These are phyloP conservation scores for Manis javanica DNA, from an alignment of 2,797 vertebrate genomes.

Conservation along the genomic window DNA sequence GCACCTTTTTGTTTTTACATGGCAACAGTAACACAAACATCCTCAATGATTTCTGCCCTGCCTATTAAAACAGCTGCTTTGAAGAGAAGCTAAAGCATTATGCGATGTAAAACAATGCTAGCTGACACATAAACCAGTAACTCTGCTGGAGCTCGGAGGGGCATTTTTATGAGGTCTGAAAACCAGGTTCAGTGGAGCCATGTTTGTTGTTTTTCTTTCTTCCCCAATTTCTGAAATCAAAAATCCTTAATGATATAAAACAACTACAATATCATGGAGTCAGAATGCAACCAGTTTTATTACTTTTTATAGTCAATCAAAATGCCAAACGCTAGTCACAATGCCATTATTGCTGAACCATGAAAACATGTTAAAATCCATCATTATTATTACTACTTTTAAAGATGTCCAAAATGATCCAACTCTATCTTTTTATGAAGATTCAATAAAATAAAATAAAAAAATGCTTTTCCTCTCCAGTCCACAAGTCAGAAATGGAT, in stretches of 20 bases:
- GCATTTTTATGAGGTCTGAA: conserved; percentile 64
- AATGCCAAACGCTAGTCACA: conserved; percentile 60
- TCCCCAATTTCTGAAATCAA: conserved; percentile 70
- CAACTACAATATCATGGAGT: conserved; percentile 54
- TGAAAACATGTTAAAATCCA: conserved; percentile 70
- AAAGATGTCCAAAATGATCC: conserved; percentile 69
- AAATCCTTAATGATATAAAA: conserved; percentile 59
- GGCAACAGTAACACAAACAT: background rate
- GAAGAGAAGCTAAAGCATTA: conserved; percentile 35
- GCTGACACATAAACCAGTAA: conserved; percentile 59
- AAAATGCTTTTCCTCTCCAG: conserved; percentile 66
- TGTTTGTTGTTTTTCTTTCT: background rate
- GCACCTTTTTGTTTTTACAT: conserved; percentile 6
- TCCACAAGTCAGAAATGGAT: conserved; percentile 44
- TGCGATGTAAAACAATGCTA: background rate
- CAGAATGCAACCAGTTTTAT: conserved; percentile 55
- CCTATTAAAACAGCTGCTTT: conserved; percentile 35
- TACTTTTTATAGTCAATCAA: conserved; percentile 67
- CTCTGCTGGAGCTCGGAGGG: conserved; percentile 25
- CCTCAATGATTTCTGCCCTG: conserved; percentile 15
- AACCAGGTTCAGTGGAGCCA: conserved; percentile 59
- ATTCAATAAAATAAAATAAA: conserved; percentile 65
- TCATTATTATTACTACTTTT: conserved; percentile 63
- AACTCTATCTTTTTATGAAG: conserved; percentile 65
- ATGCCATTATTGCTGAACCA: conserved; percentile 73